phyloP scores from a whole-genome alignment of 2,888 invertebrate species.

The Ceratothoa steindachneri region DNA sequence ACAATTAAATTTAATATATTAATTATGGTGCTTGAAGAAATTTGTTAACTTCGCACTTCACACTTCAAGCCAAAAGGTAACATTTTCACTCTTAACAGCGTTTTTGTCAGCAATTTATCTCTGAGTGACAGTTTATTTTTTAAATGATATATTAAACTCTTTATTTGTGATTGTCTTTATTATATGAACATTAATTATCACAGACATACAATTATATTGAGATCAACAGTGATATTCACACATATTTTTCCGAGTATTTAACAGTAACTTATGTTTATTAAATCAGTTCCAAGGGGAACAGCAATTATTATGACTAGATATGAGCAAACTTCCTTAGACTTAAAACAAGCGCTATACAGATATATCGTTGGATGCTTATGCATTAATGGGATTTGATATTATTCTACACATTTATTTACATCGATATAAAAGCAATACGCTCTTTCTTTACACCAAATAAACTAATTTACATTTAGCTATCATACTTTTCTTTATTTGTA shows the following conservation, averaged over 20 bases:
- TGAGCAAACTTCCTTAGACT: conserved; percentile 32
- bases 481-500: not conserved
- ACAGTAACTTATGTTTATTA: not conserved
- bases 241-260: not conserved
- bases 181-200: conserved; percentile 40
- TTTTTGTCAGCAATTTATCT: not conserved
- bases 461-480: not conserved
- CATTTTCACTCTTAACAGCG: too few relatives aligned
- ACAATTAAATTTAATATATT: too few relatives aligned
- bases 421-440: not conserved
- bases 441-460: not conserved
- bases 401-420: not conserved
- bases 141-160: conserved; percentile 5
- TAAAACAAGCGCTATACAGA: not conserved
- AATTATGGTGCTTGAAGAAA: too few relatives aligned
- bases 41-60: too few relatives aligned
- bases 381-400: not conserved
- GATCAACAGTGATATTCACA: conserved; percentile 22
- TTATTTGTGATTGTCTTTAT: conserved; percentile 39
- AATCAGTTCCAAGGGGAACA: not conserved
- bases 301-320: conserved; percentile 30
- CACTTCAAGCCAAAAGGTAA: too few relatives aligned
- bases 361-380: not conserved
- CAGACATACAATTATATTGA: conserved; percentile 38
- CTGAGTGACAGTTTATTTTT: not conserved